phyloP scores from a whole-genome alignment of 2,888 invertebrate species.

The Spilosoma lubricipeda region DNA sequence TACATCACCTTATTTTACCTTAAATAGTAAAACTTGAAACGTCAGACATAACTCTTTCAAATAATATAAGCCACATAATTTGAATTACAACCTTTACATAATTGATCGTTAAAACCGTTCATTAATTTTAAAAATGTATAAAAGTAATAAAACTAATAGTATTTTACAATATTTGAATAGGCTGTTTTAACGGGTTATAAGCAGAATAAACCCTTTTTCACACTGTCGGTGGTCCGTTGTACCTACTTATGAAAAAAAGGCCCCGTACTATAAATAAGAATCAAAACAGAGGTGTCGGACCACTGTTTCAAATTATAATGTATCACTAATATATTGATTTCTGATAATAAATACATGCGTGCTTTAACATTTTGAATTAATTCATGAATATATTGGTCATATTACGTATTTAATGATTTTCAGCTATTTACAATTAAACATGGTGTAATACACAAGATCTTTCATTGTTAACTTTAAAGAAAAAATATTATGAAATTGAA shows the following conservation, averaged over 20 bases:
- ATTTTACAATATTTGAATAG: conserved; percentile 15
- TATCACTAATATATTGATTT: conserved; percentile 67
- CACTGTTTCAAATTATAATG: conserved; percentile 68
- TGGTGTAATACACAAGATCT: conserved; percentile 10
- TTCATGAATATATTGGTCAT: conserved; percentile 22
- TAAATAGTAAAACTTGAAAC: neutral
- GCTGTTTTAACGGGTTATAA: conserved; percentile 37
- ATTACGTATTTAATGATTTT: conserved; percentile 16
- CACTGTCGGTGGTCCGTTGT: conserved; percentile 69
- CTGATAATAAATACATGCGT: conserved; percentile 53
- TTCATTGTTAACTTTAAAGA: conserved; percentile 26
- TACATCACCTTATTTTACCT: neutral
- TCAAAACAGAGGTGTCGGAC: conserved; percentile 69
- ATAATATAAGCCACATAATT: conserved; percentile 26
- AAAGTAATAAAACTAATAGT: conserved; percentile 35
- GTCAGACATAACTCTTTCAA: conserved; percentile 27
- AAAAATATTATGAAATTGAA: too few species aligned
- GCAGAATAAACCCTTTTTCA: conserved; percentile 53
- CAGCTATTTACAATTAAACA: neutral
- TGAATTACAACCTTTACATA: conserved; percentile 41
- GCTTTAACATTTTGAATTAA: conserved; percentile 52
- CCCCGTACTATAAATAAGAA: conserved; percentile 70
- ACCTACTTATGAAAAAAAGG: conserved; percentile 60
- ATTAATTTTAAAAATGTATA: conserved; percentile 41
- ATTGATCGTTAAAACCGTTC: conserved; percentile 46